Conservation (phyloP, 2,113 vertebrate genomes). For the Callipepla squamata region DNA sequence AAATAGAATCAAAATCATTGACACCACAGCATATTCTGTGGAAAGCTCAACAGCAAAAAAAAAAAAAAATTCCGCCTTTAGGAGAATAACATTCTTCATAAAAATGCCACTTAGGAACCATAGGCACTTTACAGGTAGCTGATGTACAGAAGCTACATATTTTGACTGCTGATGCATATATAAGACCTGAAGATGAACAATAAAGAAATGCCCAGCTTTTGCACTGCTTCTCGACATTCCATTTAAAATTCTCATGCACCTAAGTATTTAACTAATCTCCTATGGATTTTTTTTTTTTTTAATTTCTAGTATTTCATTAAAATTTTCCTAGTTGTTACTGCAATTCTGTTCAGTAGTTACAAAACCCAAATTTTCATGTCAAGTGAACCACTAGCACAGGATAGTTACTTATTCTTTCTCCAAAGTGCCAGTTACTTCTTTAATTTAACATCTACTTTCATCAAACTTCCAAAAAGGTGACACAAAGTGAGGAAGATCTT, state of each 20-base stretch:
- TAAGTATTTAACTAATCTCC: not conserved
- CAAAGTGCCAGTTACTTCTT: conserved; percentile 7
- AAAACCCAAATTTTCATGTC: not conserved
- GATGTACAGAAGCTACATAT: not conserved
- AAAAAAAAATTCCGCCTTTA: not conserved
- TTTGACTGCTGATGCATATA: not conserved
- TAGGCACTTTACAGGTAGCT: not conserved
- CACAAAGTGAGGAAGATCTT: not conserved
- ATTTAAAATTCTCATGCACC: not conserved
- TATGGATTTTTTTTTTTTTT: not conserved
- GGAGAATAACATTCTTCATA: not conserved
- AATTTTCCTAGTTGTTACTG: not conserved
- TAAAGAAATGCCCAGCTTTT: not conserved
- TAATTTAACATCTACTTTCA: conserved; percentile 33
- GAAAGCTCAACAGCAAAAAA: not conserved
- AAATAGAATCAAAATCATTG: not conserved
- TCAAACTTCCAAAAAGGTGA: conserved; percentile 20
- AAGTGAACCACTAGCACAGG: not conserved
- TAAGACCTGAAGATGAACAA: not conserved
- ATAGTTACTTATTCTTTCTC: conserved; percentile 12
- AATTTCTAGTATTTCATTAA: not conserved
- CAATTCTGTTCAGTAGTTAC: not conserved
- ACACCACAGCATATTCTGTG: not conserved
- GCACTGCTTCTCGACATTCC: not conserved
- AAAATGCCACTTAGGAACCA: not conserved